Percentiles rank a stretch among this genome's conserved stretches.
These are phyloP conservation scores for Chaetodon trifascialis DNA, from an alignment of 2,113 vertebrate species.

Conservation along the genomic window DNA sequence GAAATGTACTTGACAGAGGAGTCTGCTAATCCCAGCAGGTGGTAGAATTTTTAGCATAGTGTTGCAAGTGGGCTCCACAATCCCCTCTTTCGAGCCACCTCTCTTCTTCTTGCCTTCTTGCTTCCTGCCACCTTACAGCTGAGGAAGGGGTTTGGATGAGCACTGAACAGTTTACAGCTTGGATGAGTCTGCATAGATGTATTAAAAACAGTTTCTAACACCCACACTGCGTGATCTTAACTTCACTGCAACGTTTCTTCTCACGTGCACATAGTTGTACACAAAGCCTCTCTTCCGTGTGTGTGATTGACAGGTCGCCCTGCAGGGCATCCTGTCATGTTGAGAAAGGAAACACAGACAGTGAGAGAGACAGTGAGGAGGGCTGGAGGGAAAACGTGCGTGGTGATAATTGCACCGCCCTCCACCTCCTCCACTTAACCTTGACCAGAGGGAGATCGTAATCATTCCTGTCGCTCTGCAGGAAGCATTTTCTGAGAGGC, in stretches of 20 bases:
- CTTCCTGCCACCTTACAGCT: no score
- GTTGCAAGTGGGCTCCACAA: no score
- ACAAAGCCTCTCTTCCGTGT: neutral
- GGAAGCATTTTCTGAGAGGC: slow-evolving; percentile 29
- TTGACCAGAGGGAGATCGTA: slow-evolving; percentile 46
- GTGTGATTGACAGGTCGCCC: slow-evolving; percentile 52
- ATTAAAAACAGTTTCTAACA: neutral
- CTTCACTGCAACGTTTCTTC: neutral
- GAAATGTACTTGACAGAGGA: no score
- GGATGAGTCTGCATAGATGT: no score
- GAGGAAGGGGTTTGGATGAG: no score
- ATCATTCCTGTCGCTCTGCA: slow-evolving; percentile 37
- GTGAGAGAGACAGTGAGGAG: slow-evolving; percentile 54
- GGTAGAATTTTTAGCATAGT: no score
- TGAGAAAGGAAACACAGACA: slow-evolving; percentile 57
- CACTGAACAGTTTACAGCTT: no score
- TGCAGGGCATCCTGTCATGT: slow-evolving; percentile 42
- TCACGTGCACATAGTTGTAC: neutral
- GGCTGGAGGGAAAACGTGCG: slow-evolving; percentile 60
- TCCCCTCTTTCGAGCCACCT: no score
- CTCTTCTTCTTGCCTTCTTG: no score
- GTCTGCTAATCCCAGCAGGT: no score
- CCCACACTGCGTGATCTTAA: neutral
- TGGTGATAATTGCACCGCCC: slow-evolving; percentile 58
- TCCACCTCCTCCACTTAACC: slow-evolving; percentile 77